Evolutionary conservation across 2,888 invertebrate genomes (phyloP).

Genomic region (Cotesia congregata): DNA sequence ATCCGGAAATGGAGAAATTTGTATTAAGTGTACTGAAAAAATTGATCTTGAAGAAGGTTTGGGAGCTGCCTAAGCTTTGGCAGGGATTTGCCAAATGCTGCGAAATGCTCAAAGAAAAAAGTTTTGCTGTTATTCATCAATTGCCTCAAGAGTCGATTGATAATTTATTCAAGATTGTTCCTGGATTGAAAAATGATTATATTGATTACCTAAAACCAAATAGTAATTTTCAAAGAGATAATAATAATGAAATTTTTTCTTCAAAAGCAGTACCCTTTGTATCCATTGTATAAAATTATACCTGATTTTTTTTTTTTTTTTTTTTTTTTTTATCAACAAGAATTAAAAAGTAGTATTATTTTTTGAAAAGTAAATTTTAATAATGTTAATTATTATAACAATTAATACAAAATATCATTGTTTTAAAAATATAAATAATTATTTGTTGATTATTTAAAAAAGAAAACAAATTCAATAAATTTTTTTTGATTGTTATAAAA

Average conservation of each 20-base stretch:
- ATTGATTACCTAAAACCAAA: constrained; percentile 80
- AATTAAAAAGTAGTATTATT: no score
- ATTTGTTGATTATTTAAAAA: no score
- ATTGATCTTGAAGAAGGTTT: constrained; percentile 93
- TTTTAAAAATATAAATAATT: no score
- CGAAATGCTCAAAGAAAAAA: constrained; percentile 89
- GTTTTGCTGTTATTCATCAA: constrained; percentile 85
- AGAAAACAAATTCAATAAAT: no score
- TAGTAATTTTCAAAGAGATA: constrained; percentile 79
- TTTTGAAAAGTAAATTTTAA: no score
- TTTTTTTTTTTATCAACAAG: no score
- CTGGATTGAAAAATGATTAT: constrained; percentile 80
- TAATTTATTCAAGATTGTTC: constrained; percentile 77
- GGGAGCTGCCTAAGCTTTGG: constrained; percentile 97
- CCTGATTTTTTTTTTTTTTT: no score
- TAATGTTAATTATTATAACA: no score
- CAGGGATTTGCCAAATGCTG: constrained; percentile 98
- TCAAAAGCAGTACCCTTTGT: no score
- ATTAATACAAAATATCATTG: no score
- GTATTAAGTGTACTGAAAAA: constrained; percentile 92
- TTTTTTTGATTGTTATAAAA: no score
- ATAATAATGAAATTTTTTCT: constrained; percentile 69
- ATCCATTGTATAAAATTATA: no score
- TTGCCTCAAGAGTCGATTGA: constrained; percentile 81
- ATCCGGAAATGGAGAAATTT: constrained; percentile 88